Evolutionary conservation across 2,797 vertebrate species (phyloP), one percentile per base, ranked within the genome.

Genomic region (Octomys mimax): DNA sequence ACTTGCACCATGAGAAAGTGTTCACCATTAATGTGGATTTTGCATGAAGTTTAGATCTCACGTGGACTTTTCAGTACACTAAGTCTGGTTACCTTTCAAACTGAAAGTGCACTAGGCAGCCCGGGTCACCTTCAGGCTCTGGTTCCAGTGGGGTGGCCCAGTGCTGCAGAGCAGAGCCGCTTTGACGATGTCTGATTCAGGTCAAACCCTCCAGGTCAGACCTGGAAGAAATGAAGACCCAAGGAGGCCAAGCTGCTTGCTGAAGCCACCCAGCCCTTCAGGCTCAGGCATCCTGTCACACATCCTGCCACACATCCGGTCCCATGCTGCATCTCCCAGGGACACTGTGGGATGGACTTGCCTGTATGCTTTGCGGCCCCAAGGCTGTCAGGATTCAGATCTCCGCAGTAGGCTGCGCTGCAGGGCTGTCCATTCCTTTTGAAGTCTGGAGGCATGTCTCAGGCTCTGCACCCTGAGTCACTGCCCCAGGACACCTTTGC

Each of bases 181-280:
- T 57, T 2, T 46, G 9, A n/a, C 61, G 13, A 42, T 22, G 18
- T 28, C 70, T 95, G 87, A 92, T 94, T 73, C 52, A 57, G 62
- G 49, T 93, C 84, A 26, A 89, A 75, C 88, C 36, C 81, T 92
- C 84, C 52, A 57, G 62, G 49, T 93, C 84, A 26, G 91, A 79
- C 86, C 36, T 96, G 75, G 90, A 93, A 93, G 88, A 82, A 83
- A 61, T 28, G 22, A 79, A 96, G 87, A 68, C n/a, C 84, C 70
- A 62, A 13, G n/a, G 42, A 91, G 59, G 68, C 91, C 93, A 64
- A 10, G 0, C 54, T 88, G 54, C 79, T 95, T 96, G 49, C 89
- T 39, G 12, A 87, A 77, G 91, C 52, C 52, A 11, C 2, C 0
- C 26, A n/a, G 66, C 70, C 68, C 24, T 14, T 88, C 81, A 92